Evolutionary conservation across 2,113 vertebrate genomes (phyloP).

Genomic region (Cyprinodon tularosa): DNA sequence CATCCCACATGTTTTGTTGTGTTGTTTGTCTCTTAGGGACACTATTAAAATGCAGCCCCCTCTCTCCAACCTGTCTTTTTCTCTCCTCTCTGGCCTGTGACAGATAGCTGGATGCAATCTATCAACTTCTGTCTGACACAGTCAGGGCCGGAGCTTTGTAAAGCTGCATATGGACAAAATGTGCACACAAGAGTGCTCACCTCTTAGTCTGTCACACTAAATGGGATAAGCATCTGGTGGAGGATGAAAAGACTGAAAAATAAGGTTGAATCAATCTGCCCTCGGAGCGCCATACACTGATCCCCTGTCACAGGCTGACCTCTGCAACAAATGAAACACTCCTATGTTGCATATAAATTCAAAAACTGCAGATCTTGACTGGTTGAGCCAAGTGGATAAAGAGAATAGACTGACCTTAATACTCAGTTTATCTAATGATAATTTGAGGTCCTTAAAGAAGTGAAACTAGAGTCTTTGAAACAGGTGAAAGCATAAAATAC

Average conservation of each 20-base stretch:
- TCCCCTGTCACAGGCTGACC: slow-evolving; percentile 65
- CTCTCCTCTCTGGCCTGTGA: slow-evolving; percentile 47
- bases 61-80: slow-evolving; percentile 44
- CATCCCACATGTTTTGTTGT: slow-evolving; percentile 35
- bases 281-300: slow-evolving; percentile 63
- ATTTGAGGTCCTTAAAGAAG: not conserved
- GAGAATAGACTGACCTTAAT: slow-evolving; percentile 15
- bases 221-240: slow-evolving; percentile 63
- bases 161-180: slow-evolving; percentile 33
- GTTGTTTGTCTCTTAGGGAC: slow-evolving; percentile 58
- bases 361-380: slow-evolving; percentile 20
- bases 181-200: slow-evolving; percentile 18
- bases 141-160: slow-evolving; percentile 41
- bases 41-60: slow-evolving; percentile 61
- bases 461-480: not conserved
- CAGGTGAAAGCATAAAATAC: too few relatives aligned
- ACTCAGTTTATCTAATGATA: slow-evolving; percentile 9
- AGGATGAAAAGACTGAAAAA: slow-evolving; percentile 39
- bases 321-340: slow-evolving; percentile 55
- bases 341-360: slow-evolving; percentile 54
- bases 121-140: slow-evolving; percentile 56
- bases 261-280: slow-evolving; percentile 68
- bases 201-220: slow-evolving; percentile 55
- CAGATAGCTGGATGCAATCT: slow-evolving; percentile 66
- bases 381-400: slow-evolving; percentile 6